These are phyloP conservation scores for Rutilus rutilus DNA, from an alignment of 2,113 vertebrate species.

Conservation along the genomic window DNA sequence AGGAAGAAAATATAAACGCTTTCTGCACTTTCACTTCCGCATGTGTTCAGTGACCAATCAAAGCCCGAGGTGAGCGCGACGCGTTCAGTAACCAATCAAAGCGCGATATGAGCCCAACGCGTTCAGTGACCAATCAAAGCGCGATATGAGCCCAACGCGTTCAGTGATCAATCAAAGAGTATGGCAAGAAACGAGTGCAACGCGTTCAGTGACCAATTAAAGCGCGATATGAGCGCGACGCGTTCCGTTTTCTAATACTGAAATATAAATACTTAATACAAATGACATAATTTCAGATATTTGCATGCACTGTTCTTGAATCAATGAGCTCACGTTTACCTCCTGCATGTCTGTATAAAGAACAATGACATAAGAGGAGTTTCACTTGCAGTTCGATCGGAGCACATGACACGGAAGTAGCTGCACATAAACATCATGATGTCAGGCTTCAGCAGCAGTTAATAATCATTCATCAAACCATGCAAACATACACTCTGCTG, in stretches of 20 bases:
- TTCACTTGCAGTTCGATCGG: neutral
- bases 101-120: neutral
- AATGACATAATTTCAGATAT: neutral
- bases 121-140: neutral
- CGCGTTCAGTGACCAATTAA: neutral
- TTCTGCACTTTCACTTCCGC: slow-evolving; percentile 46
- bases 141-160: neutral
- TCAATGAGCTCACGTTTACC: neutral
- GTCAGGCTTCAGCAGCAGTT: neutral
- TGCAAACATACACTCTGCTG: neutral
- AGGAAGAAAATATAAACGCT: neutral
- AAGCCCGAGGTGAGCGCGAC: neutral
- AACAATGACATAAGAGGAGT: neutral
- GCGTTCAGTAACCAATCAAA: neutral
- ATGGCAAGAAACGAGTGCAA: neutral
- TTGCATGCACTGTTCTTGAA: neutral
- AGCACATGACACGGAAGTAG: slow-evolving; percentile 34
- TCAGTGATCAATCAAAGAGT: neutral
- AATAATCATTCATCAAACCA: neutral
- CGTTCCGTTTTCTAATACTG: no score
- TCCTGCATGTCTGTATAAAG: neutral
- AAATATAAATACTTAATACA: neutral
- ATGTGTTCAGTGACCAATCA: neutral
- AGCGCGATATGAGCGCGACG: neutral
- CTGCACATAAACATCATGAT: neutral